Percentiles rank a stretch among this genome's conserved stretches.
Evolutionary conservation across 2,888 invertebrate genomes (phyloP).

Genomic region (Apodemia arnacis): DNA sequence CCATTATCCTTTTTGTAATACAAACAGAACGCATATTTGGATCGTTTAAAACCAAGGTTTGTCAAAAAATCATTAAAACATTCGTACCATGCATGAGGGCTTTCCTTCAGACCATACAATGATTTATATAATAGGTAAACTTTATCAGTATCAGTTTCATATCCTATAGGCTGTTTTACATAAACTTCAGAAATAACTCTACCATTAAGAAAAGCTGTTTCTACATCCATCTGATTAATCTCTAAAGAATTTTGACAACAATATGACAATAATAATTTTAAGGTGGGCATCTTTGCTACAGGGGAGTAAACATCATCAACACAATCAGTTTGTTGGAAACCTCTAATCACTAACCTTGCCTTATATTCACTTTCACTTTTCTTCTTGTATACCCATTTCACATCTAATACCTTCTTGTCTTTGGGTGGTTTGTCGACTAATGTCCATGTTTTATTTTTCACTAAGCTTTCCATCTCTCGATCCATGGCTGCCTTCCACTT

Average conservation of each 20-base stretch:
- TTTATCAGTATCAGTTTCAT: slow-evolving; percentile 81
- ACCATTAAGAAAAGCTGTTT: slow-evolving; percentile 85
- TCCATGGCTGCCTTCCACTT: no score
- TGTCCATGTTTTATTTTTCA: slow-evolving; percentile 82
- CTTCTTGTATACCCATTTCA: slow-evolving; percentile 85
- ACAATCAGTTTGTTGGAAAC: slow-evolving; percentile 55
- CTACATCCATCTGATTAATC: slow-evolving; percentile 77
- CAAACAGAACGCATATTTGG: no score
- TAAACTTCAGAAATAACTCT: slow-evolving; percentile 77
- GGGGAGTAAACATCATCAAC: slow-evolving; percentile 67
- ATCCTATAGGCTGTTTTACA: slow-evolving; percentile 85
- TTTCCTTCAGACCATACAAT: slow-evolving; percentile 81
- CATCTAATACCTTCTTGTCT: slow-evolving; percentile 75
- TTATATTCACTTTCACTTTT: slow-evolving; percentile 75
- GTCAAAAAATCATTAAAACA: no score
- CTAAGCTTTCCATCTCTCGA: no score
- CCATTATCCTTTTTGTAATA: no score
- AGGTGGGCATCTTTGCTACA: slow-evolving; percentile 84
- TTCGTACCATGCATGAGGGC: no score
- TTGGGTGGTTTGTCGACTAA: slow-evolving; percentile 83
- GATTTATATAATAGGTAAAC: slow-evolving; percentile 83
- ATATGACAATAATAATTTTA: slow-evolving; percentile 83
- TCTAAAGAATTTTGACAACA: slow-evolving; percentile 77
- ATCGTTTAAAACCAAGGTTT: no score
- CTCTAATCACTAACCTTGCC: slow-evolving; percentile 47